These are phyloP conservation scores for Drosophila nigrodunni DNA, from an alignment of 1,140 invertebrate species.

Conservation along the genomic window DNA sequence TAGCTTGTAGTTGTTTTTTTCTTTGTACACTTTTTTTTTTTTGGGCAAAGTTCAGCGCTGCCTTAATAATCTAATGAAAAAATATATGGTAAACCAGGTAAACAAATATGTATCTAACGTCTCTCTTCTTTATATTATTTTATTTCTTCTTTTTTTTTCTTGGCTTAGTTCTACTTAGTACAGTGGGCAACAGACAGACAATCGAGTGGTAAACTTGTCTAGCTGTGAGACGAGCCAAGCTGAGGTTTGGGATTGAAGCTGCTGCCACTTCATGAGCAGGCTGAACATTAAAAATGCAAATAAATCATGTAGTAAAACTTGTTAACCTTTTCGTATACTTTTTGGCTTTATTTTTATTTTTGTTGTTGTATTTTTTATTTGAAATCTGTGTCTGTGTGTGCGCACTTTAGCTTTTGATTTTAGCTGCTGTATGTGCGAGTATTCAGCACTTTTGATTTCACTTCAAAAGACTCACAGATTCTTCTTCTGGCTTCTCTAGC, in stretches of 20 bases:
- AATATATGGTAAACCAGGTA: slow-evolving; percentile 35
- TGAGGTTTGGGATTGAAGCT: slow-evolving; percentile 18
- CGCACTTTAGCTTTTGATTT: slow-evolving; percentile 49
- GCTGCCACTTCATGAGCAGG: slow-evolving; percentile 38
- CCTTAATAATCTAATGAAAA: slow-evolving; percentile 26
- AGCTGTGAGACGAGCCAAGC: slow-evolving; percentile 42
- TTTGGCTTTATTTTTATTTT: slow-evolving; percentile 32
- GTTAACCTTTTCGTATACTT: slow-evolving; percentile 77
- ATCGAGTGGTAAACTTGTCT: slow-evolving; percentile 62
- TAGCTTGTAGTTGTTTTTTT: neutral
- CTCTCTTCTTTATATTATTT: slow-evolving; percentile 19
- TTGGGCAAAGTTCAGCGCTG: slow-evolving; percentile 43
- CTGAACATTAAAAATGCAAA: slow-evolving; percentile 79
- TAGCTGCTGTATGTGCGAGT: slow-evolving; percentile 52
- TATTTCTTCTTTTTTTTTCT: slow-evolving; percentile 22
- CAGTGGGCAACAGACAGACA: slow-evolving; percentile 38
- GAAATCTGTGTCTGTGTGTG: slow-evolving; percentile 31
- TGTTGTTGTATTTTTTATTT: neutral
- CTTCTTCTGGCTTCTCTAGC: slow-evolving; percentile 29
- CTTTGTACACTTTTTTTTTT: slow-evolving; percentile 14
- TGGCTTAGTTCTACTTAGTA: slow-evolving; percentile 50
- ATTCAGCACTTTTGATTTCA: slow-evolving; percentile 77
- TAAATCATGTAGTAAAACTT: slow-evolving; percentile 83
- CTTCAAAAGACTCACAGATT: slow-evolving; percentile 61
- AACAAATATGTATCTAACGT: slow-evolving; percentile 38